Base-by-base conservation (phyloP, 2,797 vertebrate species). In the Benthosema pterotum region DNA sequence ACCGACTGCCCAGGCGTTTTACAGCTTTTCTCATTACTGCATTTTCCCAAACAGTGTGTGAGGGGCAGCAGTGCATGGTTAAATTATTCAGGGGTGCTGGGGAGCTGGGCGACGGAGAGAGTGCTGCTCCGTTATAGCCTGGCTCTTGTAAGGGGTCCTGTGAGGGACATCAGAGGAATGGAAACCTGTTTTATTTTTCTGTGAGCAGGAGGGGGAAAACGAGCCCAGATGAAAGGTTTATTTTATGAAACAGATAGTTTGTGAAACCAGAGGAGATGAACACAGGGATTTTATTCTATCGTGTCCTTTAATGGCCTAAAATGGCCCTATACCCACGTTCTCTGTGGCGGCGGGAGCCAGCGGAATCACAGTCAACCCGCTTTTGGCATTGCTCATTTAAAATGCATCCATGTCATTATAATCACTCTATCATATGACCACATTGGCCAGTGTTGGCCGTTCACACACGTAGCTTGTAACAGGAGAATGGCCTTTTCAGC, bases 1-100 rank as follows among this genome's bases (percentile, higher is more conserved):
- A 65, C 67, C 78, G 9, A 48, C 72, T 71, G 16, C 60, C 90
- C 90, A 93, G 91, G 90, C 89, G 76, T 93, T 95, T 95, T 91
- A 90, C 91, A 93, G 93, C 90, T 94, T 94, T 93, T 94, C 92
- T 96, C 92, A 94, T 96, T 95, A 95, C 74, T 82, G 90, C 87
- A 67, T 94, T 96, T 95, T 93, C 88, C 32, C 83, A 96, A 97
- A 95, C 92, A 93, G 90, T 91, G 92, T 91, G 91, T 88, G 87
- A 92, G 91, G 75, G 92, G 92, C 91, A 92, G 87, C 80, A 90
- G 90, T 90, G 93, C 93, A 92, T 91, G 92, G 93, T 92, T 96
- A 93, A 95, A 95, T 96, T 96, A 96, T 95, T 96, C 94, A 95
- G 92, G 67, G 90, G 90, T 91, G 82, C 79, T 89, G 91, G 88